Conservation (phyloP, 1,140 invertebrate species). For the Sycobia sp. region DNA sequence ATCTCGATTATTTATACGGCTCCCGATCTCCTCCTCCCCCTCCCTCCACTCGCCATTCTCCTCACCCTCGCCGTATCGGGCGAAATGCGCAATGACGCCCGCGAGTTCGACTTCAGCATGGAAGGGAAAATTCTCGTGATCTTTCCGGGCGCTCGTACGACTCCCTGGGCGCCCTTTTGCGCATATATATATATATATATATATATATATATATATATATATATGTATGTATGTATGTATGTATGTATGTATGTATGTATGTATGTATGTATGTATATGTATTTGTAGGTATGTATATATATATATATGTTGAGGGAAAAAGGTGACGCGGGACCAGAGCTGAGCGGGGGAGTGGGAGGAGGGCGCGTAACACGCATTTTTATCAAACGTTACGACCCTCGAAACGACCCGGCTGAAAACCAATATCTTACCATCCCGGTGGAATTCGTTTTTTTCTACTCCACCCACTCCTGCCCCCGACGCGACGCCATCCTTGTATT, state of each 20-base stretch:
- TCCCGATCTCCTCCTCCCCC: too few relatives aligned
- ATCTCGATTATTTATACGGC: slow-evolving; percentile 25
- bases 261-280: too few relatives aligned
- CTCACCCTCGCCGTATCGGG: slow-evolving; percentile 11
- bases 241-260: too few relatives aligned
- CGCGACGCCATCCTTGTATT: neutral
- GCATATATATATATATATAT: too few relatives aligned
- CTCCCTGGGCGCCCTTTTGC: slow-evolving; percentile 58
- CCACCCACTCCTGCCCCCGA: slow-evolving; percentile 27
- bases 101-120: slow-evolving; percentile 39
- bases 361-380: slow-evolving; percentile 62
- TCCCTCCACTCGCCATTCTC: too few relatives aligned
- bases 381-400: slow-evolving; percentile 62
- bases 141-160: slow-evolving; percentile 52
- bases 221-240: too few relatives aligned
- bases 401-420: slow-evolving; percentile 60
- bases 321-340: too few relatives aligned
- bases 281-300: too few relatives aligned
- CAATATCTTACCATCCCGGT: slow-evolving; percentile 58
- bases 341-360: slow-evolving; percentile 51
- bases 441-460: slow-evolving; percentile 47
- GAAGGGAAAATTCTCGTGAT: slow-evolving; percentile 60
- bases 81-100: slow-evolving; percentile 1
- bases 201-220: too few relatives aligned
- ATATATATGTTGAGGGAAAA: too few relatives aligned